These are phyloP conservation scores for Diuraphis noxia DNA, from an alignment of 1,140 invertebrate species.

Conservation along the genomic window DNA sequence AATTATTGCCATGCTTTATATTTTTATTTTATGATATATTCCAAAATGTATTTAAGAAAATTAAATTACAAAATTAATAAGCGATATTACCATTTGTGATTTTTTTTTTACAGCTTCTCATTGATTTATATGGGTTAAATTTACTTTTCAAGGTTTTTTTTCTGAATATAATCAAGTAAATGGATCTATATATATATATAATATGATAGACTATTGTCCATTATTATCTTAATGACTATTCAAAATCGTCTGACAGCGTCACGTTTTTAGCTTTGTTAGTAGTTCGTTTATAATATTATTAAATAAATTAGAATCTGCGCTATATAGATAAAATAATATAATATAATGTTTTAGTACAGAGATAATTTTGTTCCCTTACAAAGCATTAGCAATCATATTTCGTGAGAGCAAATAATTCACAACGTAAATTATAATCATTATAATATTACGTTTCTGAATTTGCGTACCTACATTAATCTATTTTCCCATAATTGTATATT, in stretches of 20 bases:
- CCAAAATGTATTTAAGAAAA: background rate
- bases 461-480: background rate
- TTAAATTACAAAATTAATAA: background rate
- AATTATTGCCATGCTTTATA: background rate
- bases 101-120: background rate
- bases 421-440: background rate
- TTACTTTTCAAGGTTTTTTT: background rate
- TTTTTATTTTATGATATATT: background rate
- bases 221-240: background rate
- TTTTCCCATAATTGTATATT: background rate
- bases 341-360: background rate
- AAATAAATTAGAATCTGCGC: background rate
- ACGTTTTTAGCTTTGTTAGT: background rate
- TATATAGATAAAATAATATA: background rate
- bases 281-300: background rate
- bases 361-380: background rate
- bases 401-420: background rate
- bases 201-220: background rate
- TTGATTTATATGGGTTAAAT: too few relatives aligned
- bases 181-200: constrained; percentile 1
- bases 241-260: background rate
- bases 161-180: background rate
- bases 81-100: background rate
- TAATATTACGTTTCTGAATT: background rate
- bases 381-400: background rate